Base-by-base conservation (phyloP, 2,797 vertebrate genomes). In the Lepus oiostolus region DNA sequence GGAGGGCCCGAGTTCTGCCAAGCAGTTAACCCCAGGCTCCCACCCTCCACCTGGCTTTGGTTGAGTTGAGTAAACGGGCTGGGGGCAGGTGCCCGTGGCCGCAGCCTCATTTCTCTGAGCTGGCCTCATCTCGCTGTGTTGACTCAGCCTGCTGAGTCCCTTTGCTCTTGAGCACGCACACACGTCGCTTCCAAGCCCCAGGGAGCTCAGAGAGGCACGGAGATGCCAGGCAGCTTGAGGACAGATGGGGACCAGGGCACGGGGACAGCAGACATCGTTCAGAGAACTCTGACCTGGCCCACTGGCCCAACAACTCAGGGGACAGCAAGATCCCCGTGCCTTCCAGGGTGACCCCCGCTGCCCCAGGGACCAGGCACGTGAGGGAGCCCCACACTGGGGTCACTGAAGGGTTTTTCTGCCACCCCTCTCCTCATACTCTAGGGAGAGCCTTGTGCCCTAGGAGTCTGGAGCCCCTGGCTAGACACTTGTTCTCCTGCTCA, bases 41-140 rank as follows among this genome's bases (percentile, higher is more conserved):
- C 4, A 8, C 21, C 58, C 74, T 63, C 88, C 28, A 82, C 85
- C 79, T 87, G 85, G 65, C 71, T 60, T 84, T n/a, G 13, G 35
- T 7, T 90, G 82, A 72, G 81, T 62, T 93, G 94, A 87, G 63
- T 67, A 79, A 84, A 91, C 1, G 30, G 50, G 24, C 32, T 0
- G 2, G 50, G 42, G 63, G 90, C 65, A 62, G 52, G 54, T 63
- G 82, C 90, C 88, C 75, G 88, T 71, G 90, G 47, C 92, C 83
- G 67, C 63, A 85, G 93, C 38, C 85, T 97, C 75, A 17, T 95
- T 68, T 58, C 67, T 95, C 88, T 30, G 32, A 58, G 79, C 82
- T 93, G 88, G 90, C 93, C 94, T 89, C 30, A 22, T 88, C 76
- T 90, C n/a, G 6, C 38, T 88, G 63, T 88, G 2, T 84, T 62